These are phyloP conservation scores for Platycheirus rosarum DNA, from an alignment of 2,888 invertebrate species.

Conservation along the genomic window DNA sequence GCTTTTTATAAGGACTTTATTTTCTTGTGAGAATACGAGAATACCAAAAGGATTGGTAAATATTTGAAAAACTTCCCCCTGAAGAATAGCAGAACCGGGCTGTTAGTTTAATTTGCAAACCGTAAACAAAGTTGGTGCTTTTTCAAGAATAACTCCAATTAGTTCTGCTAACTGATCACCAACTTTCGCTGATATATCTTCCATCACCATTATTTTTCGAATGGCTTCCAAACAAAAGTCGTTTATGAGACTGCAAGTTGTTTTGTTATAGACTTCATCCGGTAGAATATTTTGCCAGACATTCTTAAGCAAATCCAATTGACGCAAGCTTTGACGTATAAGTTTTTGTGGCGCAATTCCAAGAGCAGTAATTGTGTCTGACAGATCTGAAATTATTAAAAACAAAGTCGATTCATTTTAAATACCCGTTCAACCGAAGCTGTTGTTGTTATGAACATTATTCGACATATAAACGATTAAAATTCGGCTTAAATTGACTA, in stretches of 20 bases:
- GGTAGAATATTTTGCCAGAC: constrained; percentile 95
- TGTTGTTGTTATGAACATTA: too few species aligned
- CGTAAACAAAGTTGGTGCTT: constrained; percentile 89
- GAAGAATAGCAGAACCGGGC: too few species aligned
- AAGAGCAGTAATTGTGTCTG: constrained; percentile 78
- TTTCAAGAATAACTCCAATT: constrained; percentile 88
- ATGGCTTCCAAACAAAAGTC: constrained; percentile 80
- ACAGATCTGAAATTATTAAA: too few species aligned
- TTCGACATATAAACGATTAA: too few species aligned
- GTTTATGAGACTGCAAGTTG: constrained; percentile 84
- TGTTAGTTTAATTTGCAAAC: constrained; percentile 79
- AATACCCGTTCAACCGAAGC: too few species aligned
- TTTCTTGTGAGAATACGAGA: too few species aligned
- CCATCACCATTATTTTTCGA: constrained; percentile 86
- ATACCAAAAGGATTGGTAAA: too few species aligned
- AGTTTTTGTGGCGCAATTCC: constrained; percentile 85
- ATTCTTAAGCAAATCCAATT: constrained; percentile 91
- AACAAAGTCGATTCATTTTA: too few species aligned
- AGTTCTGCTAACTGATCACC: constrained; percentile 91
- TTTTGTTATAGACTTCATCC: constrained; percentile 88
- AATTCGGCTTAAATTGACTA: too few species aligned
- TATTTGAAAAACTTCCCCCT: too few species aligned
- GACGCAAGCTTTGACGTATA: constrained; percentile 92
- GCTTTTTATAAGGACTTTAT: too few species aligned
- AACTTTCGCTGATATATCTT: constrained; percentile 94